Evolutionary conservation across 2,888 invertebrate species (phyloP).

Genomic region (Heliconius cydno): DNA sequence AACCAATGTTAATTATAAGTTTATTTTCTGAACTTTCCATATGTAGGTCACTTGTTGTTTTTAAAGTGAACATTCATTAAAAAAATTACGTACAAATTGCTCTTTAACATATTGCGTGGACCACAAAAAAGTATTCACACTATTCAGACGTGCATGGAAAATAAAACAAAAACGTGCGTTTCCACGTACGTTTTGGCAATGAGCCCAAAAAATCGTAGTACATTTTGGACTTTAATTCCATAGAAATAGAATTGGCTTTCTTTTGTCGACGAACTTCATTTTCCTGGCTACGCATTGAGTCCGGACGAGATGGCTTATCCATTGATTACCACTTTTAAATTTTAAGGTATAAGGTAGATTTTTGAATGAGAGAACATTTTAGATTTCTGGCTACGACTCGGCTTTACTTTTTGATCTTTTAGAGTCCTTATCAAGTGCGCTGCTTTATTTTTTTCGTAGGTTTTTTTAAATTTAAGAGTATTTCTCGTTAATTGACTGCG

Average conservation of each 20-base stretch:
- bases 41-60: constrained; percentile 37
- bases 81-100: constrained; percentile 41
- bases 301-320: neutral
- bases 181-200: constrained; percentile 63
- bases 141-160: constrained; percentile 63
- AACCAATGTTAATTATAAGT: too few species aligned
- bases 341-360: neutral
- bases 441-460: constrained; percentile 13
- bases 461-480: constrained; percentile 5
- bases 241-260: constrained; percentile 31
- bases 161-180: constrained; percentile 66
- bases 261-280: constrained; percentile 9
- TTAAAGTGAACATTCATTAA: constrained; percentile 37
- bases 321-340: constrained; percentile 9
- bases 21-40: neutral
- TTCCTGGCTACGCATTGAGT: constrained; percentile 25
- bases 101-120: constrained; percentile 43
- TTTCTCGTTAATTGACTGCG: constrained; percentile 8
- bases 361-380: neutral
- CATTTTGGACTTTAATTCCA: constrained; percentile 32
- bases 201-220: constrained; percentile 45
- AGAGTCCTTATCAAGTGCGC: constrained; percentile 32
- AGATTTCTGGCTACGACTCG: constrained; percentile 20
- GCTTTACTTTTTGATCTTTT: constrained; percentile 32
- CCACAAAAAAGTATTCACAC: constrained; percentile 50